These are phyloP conservation scores for Gulo gulo DNA, from an alignment of 2,113 vertebrate genomes.

Conservation along the genomic window DNA sequence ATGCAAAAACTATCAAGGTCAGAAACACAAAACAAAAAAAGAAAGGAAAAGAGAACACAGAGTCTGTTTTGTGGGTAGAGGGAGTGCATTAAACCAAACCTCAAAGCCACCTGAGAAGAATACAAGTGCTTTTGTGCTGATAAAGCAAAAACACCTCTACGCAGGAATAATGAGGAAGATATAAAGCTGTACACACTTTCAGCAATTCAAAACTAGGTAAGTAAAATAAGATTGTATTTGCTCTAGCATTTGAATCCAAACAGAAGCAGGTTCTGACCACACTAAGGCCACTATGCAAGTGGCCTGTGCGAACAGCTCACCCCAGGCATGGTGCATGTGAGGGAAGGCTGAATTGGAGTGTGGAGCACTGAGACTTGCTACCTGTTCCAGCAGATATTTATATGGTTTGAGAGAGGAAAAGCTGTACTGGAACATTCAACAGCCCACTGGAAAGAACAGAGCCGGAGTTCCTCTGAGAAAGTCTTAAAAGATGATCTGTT, in stretches of 20 bases:
- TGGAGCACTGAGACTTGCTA: not conserved
- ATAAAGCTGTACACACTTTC: not conserved
- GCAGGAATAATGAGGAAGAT: not conserved
- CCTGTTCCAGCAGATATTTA: not conserved
- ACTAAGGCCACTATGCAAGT: not conserved
- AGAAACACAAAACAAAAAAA: not conserved
- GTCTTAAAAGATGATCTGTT: not conserved
- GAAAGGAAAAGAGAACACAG: not conserved
- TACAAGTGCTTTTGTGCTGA: not conserved
- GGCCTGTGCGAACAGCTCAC: not conserved
- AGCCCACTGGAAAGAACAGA: not conserved
- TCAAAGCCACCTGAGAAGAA: not conserved
- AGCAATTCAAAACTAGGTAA: not conserved
- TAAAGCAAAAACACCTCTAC: not conserved
- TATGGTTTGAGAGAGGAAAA: not conserved
- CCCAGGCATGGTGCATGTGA: not conserved
- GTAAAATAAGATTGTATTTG: not conserved
- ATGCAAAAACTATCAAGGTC: not conserved
- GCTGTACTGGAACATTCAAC: not conserved
- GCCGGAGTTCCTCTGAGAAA: not conserved
- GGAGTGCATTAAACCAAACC: not conserved
- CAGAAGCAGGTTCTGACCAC: not conserved
- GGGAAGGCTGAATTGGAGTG: not conserved
- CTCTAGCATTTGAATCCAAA: not conserved
- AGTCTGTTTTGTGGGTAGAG: not conserved